A percentile compares a stretch with the other conserved stretches of the same genome.
These are phyloP conservation scores for Stenurella melanura DNA, from an alignment of 2,888 invertebrate species.

Conservation along the genomic window DNA sequence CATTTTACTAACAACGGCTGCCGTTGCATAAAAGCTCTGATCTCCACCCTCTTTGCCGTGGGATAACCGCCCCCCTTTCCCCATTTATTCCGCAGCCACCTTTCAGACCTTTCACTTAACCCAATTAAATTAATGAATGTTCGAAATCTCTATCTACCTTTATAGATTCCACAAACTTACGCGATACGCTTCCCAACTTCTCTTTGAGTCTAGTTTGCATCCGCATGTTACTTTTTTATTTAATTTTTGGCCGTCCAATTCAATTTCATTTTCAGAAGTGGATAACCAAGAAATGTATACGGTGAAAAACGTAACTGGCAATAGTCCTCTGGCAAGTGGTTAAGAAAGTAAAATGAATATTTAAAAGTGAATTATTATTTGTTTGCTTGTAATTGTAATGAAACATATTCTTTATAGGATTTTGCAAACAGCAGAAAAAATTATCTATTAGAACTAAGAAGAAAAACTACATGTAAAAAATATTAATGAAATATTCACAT, in stretches of 20 bases:
- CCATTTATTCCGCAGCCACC: slow-evolving; percentile 52
- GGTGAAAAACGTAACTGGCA: too few relatives aligned
- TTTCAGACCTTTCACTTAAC: slow-evolving; percentile 67
- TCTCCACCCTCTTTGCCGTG: slow-evolving; percentile 60
- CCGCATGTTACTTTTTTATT: slow-evolving; percentile 50
- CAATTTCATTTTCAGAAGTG: slow-evolving; percentile 44
- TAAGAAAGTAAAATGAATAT: too few relatives aligned
- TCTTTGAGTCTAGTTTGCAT: slow-evolving; percentile 55
- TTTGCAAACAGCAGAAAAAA: too few relatives aligned
- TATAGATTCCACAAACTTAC: slow-evolving; percentile 56
- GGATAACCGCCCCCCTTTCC: slow-evolving; percentile 37
- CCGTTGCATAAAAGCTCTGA: slow-evolving; percentile 65
- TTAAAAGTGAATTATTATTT: too few relatives aligned
- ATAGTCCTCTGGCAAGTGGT: too few relatives aligned
- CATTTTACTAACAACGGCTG: slow-evolving; percentile 64
- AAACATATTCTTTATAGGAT: too few relatives aligned
- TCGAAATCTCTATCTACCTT: slow-evolving; percentile 64
- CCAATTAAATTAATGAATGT: slow-evolving; percentile 69
- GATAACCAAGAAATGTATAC: background rate
- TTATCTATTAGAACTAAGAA: too few relatives aligned
- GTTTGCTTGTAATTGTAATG: too few relatives aligned
- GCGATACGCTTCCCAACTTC: slow-evolving; percentile 42
- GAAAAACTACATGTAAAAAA: too few relatives aligned
- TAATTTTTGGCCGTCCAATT: slow-evolving; percentile 43
- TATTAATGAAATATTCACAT: too few relatives aligned